These are phyloP conservation scores for Tigriopus japonicus DNA, from an alignment of 1,140 invertebrate species.

Conservation along the genomic window DNA sequence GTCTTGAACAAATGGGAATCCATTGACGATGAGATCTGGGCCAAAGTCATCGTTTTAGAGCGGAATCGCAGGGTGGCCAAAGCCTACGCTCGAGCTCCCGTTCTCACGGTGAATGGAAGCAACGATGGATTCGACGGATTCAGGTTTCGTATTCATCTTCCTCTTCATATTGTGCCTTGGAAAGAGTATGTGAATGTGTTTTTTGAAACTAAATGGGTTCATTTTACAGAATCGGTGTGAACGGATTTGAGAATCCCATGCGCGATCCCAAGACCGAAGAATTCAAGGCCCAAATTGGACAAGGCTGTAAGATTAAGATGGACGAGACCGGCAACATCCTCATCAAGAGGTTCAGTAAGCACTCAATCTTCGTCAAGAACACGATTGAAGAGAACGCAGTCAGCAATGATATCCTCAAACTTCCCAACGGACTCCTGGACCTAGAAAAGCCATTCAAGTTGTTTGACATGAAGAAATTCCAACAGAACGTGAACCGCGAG, in stretches of 20 bases:
- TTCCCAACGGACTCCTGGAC: conserved; percentile 66
- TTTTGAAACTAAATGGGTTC: too few relatives aligned
- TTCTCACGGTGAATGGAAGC: conserved; percentile 80
- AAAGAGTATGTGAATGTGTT: too few relatives aligned
- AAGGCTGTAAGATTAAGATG: conserved; percentile 87
- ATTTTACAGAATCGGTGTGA: conserved; percentile 59
- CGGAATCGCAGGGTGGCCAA: conserved; percentile 78
- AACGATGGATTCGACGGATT: conserved; percentile 80
- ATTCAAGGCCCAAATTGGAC: conserved; percentile 71
- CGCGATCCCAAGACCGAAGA: conserved; percentile 77
- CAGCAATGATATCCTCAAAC: conserved; percentile 63
- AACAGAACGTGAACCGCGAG: conserved; percentile 73
- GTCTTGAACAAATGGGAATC: conserved; percentile 87
- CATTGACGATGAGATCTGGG: conserved; percentile 94
- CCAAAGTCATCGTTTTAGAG: conserved; percentile 88
- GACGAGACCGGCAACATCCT: conserved; percentile 84
- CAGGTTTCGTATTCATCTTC: conserved; percentile 2
- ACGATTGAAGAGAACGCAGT: conserved; percentile 63
- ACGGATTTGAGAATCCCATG: conserved; percentile 86
- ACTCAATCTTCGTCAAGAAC: conserved; percentile 71
- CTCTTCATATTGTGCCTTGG: too few relatives aligned
- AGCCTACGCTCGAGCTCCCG: conserved; percentile 80
- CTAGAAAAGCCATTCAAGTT: conserved; percentile 43
- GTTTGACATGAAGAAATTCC: conserved; percentile 95
- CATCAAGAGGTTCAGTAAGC: conserved; percentile 74